A percentile compares a stretch with the other conserved stretches of the same genome.
phyloP scores from a whole-genome alignment of 35 echinoderm and acorn worm species.

The Stichopus chloronotus region DNA sequence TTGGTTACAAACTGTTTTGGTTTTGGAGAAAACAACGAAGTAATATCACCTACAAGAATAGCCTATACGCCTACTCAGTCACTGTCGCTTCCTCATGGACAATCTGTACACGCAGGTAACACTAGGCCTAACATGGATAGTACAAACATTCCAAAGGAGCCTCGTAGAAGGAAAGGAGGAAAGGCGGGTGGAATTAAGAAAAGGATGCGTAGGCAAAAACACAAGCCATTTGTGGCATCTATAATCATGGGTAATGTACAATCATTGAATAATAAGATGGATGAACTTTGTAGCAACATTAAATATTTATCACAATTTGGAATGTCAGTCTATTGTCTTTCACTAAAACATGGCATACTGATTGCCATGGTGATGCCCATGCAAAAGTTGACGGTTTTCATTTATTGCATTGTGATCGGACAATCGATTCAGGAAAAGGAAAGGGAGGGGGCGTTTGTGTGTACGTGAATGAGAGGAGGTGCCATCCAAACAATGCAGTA shows the following conservation, averaged over 20 bases:
- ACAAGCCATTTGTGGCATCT: neutral
- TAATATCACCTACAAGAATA: neutral
- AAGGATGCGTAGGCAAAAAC: neutral
- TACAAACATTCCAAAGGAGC: neutral
- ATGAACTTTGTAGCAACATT: neutral
- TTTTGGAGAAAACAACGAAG: neutral
- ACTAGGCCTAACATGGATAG: neutral
- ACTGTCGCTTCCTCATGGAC: neutral
- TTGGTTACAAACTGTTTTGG: neutral
- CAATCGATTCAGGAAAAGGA: neutral
- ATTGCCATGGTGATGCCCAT: neutral
- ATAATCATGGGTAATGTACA: neutral
- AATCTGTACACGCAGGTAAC: neutral
- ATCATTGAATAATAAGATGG: neutral
- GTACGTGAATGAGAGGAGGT: neutral
- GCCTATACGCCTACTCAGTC: neutral
- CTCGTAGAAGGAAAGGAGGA: neutral
- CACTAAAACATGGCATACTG: neutral
- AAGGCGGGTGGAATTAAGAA: neutral
- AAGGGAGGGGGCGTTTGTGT: neutral
- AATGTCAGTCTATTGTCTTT: slow-evolving; percentile 4
- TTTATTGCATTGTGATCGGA: neutral
- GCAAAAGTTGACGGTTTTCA: neutral
- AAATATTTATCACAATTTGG: neutral
- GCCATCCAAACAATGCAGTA: neutral